Conservation (phyloP, 2,113 vertebrate species). For the Anguilla rostrata region DNA sequence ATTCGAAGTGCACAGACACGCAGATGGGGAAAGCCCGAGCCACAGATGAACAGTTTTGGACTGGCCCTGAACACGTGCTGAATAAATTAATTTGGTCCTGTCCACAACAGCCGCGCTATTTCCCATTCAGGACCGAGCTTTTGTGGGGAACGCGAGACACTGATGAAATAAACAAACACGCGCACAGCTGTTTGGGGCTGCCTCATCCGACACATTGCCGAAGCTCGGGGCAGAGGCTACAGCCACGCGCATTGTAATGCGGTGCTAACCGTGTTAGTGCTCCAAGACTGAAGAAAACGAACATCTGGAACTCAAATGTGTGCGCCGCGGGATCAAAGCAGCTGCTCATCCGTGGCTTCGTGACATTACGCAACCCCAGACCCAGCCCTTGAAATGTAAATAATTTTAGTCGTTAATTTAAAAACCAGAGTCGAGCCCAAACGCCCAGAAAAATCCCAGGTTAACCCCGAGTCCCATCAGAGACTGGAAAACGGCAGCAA, state of each 20-base stretch:
- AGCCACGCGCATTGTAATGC: background rate
- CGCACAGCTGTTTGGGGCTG: background rate
- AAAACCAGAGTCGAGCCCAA: background rate
- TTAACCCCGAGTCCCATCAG: constrained; percentile 1
- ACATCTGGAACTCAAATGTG: background rate
- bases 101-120: background rate
- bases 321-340: background rate
- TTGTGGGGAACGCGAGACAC: background rate
- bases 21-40: background rate
- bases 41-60: background rate
- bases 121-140: background rate
- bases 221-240: background rate
- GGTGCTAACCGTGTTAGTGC: background rate
- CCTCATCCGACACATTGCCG: background rate
- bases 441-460: background rate
- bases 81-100: background rate
- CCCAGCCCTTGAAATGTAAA: background rate
- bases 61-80: background rate
- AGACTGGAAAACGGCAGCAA: background rate
- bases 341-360: background rate
- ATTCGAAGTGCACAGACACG: background rate
- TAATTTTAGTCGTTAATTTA: background rate
- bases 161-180: background rate
- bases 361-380: background rate
- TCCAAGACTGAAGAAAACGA: background rate